Conservation (phyloP, 1,140 invertebrate genomes). For the Drosophila orosa region DNA sequence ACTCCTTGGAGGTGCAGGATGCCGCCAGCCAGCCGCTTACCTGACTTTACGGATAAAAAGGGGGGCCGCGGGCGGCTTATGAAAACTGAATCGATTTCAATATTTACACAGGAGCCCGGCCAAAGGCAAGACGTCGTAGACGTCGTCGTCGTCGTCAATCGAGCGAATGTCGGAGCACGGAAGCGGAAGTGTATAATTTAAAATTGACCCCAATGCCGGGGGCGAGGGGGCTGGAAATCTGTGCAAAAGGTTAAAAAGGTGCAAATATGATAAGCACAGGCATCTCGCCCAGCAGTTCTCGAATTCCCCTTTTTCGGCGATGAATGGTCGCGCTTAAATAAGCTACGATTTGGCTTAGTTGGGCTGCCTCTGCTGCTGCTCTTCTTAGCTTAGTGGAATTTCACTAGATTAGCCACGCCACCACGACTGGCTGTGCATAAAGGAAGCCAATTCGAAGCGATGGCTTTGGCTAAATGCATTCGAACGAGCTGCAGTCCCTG, state of each 20-base stretch:
- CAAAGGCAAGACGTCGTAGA: slow-evolving; percentile 34
- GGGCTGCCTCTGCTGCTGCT: background rate
- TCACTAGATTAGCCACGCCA: slow-evolving; percentile 51
- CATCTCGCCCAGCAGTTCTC: slow-evolving; percentile 20
- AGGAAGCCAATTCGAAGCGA: slow-evolving; percentile 23
- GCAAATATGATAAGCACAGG: slow-evolving; percentile 70
- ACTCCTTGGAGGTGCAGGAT: slow-evolving; percentile 25
- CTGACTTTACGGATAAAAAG: slow-evolving; percentile 31
- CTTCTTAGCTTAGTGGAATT: slow-evolving; percentile 14
- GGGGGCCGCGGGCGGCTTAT: slow-evolving; percentile 44
- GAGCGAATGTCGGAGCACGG: slow-evolving; percentile 69
- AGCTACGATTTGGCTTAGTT: slow-evolving; percentile 22
- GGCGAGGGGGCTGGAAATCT: slow-evolving; percentile 23
- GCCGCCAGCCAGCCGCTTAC: slow-evolving; percentile 52
- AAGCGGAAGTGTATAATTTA: slow-evolving; percentile 82
- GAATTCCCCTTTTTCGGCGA: slow-evolving; percentile 1
- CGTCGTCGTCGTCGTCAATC: slow-evolving; percentile 57
- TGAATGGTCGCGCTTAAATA: slow-evolving; percentile 18
- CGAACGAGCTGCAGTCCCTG: background rate
- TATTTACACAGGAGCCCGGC: slow-evolving; percentile 67
- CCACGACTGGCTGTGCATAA: slow-evolving; percentile 10
- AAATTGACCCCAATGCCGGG: slow-evolving; percentile 71
- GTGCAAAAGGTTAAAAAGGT: slow-evolving; percentile 53
- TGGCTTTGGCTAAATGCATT: slow-evolving; percentile 24
- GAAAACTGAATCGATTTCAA: slow-evolving; percentile 81